Evolutionary conservation across 2,113 vertebrate species (phyloP).

Genomic region (Thalassarche chlororhynchos): DNA sequence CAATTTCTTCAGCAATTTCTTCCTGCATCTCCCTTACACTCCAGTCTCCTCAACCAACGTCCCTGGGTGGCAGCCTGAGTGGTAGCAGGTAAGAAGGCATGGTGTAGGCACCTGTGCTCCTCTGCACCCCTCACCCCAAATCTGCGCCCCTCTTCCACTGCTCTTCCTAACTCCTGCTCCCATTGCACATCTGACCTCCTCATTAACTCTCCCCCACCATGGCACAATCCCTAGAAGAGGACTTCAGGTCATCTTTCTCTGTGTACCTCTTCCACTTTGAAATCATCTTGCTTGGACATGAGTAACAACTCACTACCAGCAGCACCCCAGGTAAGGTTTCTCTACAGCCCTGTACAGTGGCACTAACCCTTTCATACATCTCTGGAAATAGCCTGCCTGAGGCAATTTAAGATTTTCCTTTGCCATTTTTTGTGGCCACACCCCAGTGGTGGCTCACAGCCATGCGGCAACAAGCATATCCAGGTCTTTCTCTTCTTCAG

Average conservation of each 20-base stretch:
- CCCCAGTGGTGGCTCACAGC: neutral
- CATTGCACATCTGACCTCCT: neutral
- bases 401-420: neutral
- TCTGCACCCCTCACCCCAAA: neutral
- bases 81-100: accelerated
- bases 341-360: neutral
- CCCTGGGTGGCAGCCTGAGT: neutral
- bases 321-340: neutral
- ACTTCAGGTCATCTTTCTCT: neutral
- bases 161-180: neutral
- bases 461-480: neutral
- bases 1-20: neutral
- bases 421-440: neutral
- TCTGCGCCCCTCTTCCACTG: neutral
- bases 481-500: neutral
- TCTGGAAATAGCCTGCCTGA: neutral
- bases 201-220: neutral
- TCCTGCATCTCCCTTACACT: neutral
- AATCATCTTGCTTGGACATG: neutral
- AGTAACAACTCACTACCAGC: neutral
- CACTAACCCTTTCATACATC: neutral
- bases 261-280: neutral
- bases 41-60: accelerated
- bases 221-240: neutral
- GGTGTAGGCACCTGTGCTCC: neutral